Evolutionary conservation across 2,888 invertebrate species (phyloP).

Genomic region (Furcula furcula): DNA sequence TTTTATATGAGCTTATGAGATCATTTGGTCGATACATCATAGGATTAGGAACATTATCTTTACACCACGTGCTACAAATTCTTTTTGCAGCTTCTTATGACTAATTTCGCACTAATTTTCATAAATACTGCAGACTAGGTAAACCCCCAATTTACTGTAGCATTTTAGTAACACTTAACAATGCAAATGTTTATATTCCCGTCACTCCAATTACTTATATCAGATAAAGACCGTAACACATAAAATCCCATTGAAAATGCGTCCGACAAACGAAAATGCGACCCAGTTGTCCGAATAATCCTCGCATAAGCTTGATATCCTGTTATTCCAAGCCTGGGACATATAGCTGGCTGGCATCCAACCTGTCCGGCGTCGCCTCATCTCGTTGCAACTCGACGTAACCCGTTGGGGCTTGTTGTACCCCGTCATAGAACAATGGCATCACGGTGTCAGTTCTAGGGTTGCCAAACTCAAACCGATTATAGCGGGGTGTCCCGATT

Average conservation of each 20-base stretch:
- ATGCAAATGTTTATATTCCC: constrained; percentile 3
- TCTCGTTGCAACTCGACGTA: constrained; percentile 28
- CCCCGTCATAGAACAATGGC: constrained; percentile 40
- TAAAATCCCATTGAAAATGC: constrained; percentile 33
- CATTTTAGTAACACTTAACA: constrained; percentile 9
- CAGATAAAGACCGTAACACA: constrained; percentile 15
- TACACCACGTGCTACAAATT: too few relatives aligned
- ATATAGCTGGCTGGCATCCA: constrained; percentile 60
- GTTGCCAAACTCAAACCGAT: too few relatives aligned
- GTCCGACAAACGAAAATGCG: constrained; percentile 40
- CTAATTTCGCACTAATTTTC: too few relatives aligned
- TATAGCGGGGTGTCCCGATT: too few relatives aligned
- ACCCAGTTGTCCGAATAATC: constrained; percentile 47
- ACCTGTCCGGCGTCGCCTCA: constrained; percentile 38
- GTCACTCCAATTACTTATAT: constrained; percentile 13
- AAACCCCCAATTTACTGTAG: constrained; percentile 7
- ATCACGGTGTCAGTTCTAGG: constrained; percentile 36
- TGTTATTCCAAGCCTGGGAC: constrained; percentile 42
- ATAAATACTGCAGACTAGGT: too few relatives aligned
- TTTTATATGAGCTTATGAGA: too few relatives aligned
- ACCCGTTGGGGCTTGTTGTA: constrained; percentile 33
- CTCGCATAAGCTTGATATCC: constrained; percentile 48
- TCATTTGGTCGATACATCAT: too few relatives aligned
- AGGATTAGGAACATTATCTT: too few relatives aligned
- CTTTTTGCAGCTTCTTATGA: too few relatives aligned